Conservation (phyloP, 2,797 vertebrate genomes). For the Liparis tanakae region DNA sequence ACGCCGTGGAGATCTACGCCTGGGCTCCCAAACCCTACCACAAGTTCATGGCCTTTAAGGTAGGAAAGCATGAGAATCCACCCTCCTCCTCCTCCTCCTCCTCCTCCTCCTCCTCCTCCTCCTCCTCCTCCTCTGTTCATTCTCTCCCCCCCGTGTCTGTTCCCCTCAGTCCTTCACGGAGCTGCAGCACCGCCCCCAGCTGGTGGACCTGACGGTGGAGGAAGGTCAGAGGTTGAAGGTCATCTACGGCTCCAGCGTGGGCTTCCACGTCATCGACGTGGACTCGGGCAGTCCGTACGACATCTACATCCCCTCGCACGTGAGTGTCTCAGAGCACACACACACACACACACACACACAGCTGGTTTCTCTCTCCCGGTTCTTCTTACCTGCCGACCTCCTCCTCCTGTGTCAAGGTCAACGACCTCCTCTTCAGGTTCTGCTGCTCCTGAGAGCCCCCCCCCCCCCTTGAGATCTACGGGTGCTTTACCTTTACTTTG, state of each 20-base stretch:
- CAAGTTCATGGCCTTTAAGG: constrained; percentile 98
- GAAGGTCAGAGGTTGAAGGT: constrained; percentile 94
- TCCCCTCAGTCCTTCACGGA: constrained; percentile 92
- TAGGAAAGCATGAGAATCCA: constrained; percentile 17
- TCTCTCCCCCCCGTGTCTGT: background rate
- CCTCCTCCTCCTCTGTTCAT: background rate
- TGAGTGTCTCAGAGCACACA: constrained; percentile 55
- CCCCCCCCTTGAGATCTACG: constrained; percentile 24
- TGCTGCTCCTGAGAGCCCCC: background rate
- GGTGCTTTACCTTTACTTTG: constrained; percentile 11
- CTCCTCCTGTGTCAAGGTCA: background rate
- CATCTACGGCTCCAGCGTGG: constrained; percentile 91
- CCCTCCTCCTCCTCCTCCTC: background rate
- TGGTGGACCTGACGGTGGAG: constrained; percentile 93
- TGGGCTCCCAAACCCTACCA: constrained; percentile 96
- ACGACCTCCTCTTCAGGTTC: background rate
- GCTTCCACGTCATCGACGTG: constrained; percentile 93
- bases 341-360: no score
- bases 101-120: background rate
- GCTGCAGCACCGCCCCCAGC: constrained; percentile 91
- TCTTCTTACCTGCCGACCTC: background rate
- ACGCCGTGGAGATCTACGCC: constrained; percentile 92
- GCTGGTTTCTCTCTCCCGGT: background rate
- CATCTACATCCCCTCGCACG: constrained; percentile 89
- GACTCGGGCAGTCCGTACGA: constrained; percentile 94